These are phyloP conservation scores for Amphilophus citrinellus DNA, from an alignment of 2,113 vertebrate species.

Conservation along the genomic window DNA sequence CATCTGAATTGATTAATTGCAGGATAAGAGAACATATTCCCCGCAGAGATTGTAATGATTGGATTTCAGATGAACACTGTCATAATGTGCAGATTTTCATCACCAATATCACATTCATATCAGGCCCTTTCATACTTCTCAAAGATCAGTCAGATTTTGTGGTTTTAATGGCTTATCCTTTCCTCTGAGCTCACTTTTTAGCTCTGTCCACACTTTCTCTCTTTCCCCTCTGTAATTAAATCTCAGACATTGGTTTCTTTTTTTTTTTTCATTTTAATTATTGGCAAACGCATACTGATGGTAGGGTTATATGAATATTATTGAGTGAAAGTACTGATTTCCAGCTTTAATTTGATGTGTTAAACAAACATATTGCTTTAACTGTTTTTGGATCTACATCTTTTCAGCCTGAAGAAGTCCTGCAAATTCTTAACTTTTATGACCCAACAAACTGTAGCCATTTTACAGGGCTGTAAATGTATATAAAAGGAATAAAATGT, in stretches of 20 bases:
- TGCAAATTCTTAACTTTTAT: too few relatives aligned
- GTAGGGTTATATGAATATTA: background rate
- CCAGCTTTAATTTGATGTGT: background rate
- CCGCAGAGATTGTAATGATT: slow-evolving; percentile 24
- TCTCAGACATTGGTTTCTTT: background rate
- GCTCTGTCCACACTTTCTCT: background rate
- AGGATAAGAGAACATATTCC: slow-evolving; percentile 23
- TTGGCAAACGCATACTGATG: background rate
- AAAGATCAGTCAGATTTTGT: background rate
- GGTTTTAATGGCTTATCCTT: slow-evolving; percentile 1
- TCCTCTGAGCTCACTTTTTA: slow-evolving; percentile 7
- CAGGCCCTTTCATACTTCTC: background rate
- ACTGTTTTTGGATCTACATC: background rate
- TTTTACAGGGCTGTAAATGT: background rate
- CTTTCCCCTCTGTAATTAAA: background rate
- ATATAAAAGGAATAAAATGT: too few relatives aligned
- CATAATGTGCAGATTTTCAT: slow-evolving; percentile 6
- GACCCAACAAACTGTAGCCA: background rate
- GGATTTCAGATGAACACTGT: slow-evolving; percentile 37
- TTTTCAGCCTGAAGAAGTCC: too few relatives aligned
- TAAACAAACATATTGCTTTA: background rate
- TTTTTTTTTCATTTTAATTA: background rate
- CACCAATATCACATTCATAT: slow-evolving; percentile 8
- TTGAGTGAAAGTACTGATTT: background rate
- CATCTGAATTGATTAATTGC: slow-evolving; percentile 62